These are phyloP conservation scores for Anolis carolinensis DNA, from an alignment of 2,113 vertebrate species.

Conservation along the genomic window DNA sequence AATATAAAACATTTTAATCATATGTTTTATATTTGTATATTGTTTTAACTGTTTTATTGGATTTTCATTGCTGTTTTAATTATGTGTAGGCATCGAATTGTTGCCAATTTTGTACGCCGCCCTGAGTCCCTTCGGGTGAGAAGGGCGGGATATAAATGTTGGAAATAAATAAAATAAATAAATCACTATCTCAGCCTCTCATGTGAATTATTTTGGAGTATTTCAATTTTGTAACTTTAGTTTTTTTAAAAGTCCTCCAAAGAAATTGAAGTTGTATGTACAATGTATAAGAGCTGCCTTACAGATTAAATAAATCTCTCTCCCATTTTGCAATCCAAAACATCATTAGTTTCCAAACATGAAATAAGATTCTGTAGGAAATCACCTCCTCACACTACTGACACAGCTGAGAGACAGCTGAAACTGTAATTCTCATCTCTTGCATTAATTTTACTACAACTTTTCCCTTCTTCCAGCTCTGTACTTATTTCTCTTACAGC, in stretches of 20 bases:
- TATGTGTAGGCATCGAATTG: too few relatives aligned
- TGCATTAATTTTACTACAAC: background rate
- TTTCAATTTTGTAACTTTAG: too few relatives aligned
- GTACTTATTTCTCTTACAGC: background rate
- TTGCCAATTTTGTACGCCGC: too few relatives aligned
- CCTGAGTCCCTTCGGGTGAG: too few relatives aligned
- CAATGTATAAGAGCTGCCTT: background rate
- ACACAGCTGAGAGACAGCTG: background rate
- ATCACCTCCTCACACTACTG: background rate
- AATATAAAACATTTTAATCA: too few relatives aligned
- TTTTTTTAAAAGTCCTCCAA: background rate
- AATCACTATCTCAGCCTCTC: too few relatives aligned
- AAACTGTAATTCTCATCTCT: background rate
- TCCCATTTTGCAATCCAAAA: background rate
- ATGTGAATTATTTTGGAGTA: too few relatives aligned
- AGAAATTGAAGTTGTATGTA: background rate
- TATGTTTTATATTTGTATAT: too few relatives aligned
- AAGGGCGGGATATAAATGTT: too few relatives aligned
- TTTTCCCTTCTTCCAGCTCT: background rate
- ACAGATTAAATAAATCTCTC: background rate
- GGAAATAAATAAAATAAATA: too few relatives aligned
- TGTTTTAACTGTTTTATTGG: too few relatives aligned
- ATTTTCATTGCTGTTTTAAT: too few relatives aligned
- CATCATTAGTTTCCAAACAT: background rate
- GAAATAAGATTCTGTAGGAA: background rate